phyloP scores from a whole-genome alignment of 2,888 invertebrate genomes.

The Drosophila picticornis region DNA sequence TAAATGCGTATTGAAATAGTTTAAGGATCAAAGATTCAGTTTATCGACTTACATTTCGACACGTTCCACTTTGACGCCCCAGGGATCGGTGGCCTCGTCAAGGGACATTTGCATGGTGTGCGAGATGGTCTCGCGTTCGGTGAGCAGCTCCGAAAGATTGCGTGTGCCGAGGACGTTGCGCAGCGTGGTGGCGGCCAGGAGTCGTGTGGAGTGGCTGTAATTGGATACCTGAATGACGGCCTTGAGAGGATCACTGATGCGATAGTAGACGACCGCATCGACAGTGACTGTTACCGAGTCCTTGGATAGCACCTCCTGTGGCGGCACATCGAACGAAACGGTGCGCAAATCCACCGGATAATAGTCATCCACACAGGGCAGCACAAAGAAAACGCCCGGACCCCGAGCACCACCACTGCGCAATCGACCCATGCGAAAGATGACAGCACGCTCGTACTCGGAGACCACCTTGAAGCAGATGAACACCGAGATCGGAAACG shows the following conservation, averaged over 20 bases:
- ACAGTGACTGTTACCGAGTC: conserved; percentile 98
- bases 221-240: conserved; percentile 91
- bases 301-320: conserved; percentile 97
- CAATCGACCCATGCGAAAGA: conserved; percentile 94
- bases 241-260: conserved; percentile 91
- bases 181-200: conserved; percentile 93
- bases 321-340: conserved; percentile 97
- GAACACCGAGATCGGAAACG: conserved; percentile 93
- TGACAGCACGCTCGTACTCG: conserved; percentile 95
- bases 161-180: conserved; percentile 96
- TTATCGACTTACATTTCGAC: conserved; percentile 93
- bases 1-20: background rate
- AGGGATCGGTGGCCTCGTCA: conserved; percentile 91
- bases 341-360: conserved; percentile 96
- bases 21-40: background rate
- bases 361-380: conserved; percentile 97
- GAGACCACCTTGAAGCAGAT: conserved; percentile 95
- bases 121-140: conserved; percentile 96
- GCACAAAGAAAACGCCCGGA: conserved; percentile 95
- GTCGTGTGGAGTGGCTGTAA: conserved; percentile 93
- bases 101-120: conserved; percentile 93
- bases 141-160: conserved; percentile 95
- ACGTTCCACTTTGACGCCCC: conserved; percentile 97
- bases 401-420: conserved; percentile 86
- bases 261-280: conserved; percentile 94